Percentiles rank a stretch among this genome's conserved stretches.
phyloP scores from a whole-genome alignment of 2,113 vertebrate species.

The Erythrocercus mccallii region DNA sequence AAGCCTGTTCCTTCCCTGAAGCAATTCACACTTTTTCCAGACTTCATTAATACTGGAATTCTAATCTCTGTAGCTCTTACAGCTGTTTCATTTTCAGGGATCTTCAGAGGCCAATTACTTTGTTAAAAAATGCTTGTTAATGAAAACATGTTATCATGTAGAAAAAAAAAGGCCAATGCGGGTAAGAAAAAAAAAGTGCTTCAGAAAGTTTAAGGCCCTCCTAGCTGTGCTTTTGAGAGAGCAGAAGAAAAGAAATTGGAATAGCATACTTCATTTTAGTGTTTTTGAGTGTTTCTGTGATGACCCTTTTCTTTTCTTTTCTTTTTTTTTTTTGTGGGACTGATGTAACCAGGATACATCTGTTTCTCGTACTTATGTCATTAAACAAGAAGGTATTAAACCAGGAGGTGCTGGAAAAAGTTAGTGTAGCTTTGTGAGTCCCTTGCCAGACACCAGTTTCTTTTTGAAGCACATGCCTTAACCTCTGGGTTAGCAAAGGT shows the following conservation, averaged over 20 bases:
- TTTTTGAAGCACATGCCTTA: neutral
- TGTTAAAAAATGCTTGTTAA: slow-evolving; percentile 45
- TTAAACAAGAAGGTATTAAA: neutral
- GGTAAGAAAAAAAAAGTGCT: neutral
- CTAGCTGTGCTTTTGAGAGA: neutral
- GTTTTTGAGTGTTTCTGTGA: neutral
- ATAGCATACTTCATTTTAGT: neutral
- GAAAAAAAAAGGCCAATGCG: slow-evolving; percentile 9
- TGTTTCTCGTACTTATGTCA: neutral
- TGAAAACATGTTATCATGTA: slow-evolving; percentile 24
- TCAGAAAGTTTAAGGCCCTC: neutral
- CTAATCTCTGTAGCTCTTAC: slow-evolving; percentile 28
- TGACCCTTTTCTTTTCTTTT: slow-evolving; percentile 13
- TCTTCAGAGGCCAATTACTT: slow-evolving; percentile 24
- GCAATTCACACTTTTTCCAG: neutral
- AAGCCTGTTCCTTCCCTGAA: neutral
- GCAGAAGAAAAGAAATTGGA: neutral
- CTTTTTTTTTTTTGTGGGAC: neutral
- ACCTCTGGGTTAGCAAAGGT: neutral
- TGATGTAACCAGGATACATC: neutral
- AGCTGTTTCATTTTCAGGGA: slow-evolving; percentile 45
- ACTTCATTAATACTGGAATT: slow-evolving; percentile 53
- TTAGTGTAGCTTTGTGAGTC: neutral
- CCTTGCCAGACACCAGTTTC: neutral
- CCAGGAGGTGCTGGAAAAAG: neutral